These are phyloP conservation scores for Mesocentrotus franciscanus DNA, from an alignment of 53 echinoderm and acorn worm species.

Conservation along the genomic window DNA sequence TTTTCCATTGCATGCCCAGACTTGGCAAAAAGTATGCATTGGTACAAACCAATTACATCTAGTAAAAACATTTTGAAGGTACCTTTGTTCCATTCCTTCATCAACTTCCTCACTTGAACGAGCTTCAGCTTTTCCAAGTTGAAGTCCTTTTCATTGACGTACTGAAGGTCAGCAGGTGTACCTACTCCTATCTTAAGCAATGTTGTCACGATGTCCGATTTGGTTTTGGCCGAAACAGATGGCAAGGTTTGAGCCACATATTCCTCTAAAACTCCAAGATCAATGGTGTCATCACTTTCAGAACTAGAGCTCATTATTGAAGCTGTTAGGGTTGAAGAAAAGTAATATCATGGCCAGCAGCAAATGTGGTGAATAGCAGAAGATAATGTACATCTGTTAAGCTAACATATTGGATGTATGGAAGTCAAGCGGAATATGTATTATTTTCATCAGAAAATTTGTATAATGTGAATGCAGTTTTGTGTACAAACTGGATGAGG, in stretches of 20 bases:
- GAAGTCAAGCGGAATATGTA: neutral
- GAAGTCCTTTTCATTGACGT: constrained; percentile 67
- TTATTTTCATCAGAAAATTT: neutral
- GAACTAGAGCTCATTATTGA: constrained; percentile 22
- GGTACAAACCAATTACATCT: constrained; percentile 9
- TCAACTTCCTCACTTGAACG: constrained; percentile 68
- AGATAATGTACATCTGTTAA: neutral
- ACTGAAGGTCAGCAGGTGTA: constrained; percentile 59
- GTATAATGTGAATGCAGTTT: neutral
- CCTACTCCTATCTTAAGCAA: constrained; percentile 65
- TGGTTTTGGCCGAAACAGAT: constrained; percentile 24
- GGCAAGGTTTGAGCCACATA: constrained; percentile 53
- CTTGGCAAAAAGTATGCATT: neutral
- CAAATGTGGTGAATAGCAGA: neutral
- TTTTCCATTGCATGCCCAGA: neutral
- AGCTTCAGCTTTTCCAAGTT: constrained; percentile 55
- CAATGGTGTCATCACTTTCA: constrained; percentile 44
- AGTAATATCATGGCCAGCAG: neutral
- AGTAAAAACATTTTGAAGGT: constrained; percentile 9
- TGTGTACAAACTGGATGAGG: neutral
- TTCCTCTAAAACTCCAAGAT: constrained; percentile 63
- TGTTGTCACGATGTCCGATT: constrained; percentile 17
- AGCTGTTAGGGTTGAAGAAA: constrained; percentile 12
- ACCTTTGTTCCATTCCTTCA: constrained; percentile 61
- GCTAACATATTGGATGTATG: neutral